phyloP scores from a whole-genome alignment of 2,113 vertebrate genomes.

The Cheirogaleus medius region DNA sequence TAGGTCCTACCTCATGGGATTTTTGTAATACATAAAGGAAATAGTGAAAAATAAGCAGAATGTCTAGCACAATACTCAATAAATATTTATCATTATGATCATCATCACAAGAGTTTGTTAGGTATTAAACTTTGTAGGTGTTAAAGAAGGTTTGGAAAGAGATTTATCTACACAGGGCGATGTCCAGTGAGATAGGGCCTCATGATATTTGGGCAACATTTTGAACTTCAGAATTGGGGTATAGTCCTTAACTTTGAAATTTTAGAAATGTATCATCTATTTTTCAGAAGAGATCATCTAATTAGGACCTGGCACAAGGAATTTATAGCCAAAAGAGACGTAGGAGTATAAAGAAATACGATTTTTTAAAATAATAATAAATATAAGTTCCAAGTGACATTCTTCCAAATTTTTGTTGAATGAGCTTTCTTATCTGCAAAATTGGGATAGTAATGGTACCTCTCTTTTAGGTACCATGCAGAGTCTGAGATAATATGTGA shows the following conservation, averaged over 20 bases:
- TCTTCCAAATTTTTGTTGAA: background rate
- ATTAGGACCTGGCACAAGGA: background rate
- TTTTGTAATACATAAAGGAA: background rate
- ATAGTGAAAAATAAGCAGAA: background rate
- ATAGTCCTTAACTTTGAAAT: background rate
- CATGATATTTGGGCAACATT: background rate
- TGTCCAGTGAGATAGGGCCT: background rate
- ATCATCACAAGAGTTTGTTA: background rate
- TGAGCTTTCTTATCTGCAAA: background rate
- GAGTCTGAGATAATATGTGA: background rate
- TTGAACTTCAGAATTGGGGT: background rate
- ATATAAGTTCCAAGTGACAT: background rate
- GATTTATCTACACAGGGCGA: rapidly evolving
- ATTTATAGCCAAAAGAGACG: background rate
- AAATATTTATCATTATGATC: background rate
- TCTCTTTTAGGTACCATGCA: too few relatives aligned
- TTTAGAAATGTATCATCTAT: background rate
- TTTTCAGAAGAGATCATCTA: background rate
- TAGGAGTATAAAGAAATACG: background rate
- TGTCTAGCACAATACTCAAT: background rate
- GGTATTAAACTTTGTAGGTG: background rate
- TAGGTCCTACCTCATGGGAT: background rate
- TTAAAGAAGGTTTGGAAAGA: background rate
- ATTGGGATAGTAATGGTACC: too few relatives aligned
- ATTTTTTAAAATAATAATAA: background rate